phyloP scores from a whole-genome alignment of 2,888 invertebrate species.

The Papilio protenor region DNA sequence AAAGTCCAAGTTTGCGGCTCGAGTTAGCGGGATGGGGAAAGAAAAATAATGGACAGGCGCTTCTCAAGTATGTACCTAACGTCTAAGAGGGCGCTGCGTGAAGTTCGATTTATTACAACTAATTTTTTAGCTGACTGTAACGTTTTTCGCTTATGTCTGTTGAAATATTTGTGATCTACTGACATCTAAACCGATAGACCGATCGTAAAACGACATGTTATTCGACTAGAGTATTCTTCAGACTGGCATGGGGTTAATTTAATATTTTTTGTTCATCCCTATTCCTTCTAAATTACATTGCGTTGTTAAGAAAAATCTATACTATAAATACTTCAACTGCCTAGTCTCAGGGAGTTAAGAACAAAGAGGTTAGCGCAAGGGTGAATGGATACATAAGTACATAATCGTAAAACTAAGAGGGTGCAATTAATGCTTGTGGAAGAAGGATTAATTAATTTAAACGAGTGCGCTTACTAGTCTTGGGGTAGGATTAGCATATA shows the following conservation, averaged over 20 bases:
- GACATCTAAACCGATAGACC: neutral
- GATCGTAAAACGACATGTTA: neutral
- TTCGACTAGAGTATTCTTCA: neutral
- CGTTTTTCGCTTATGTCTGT: neutral
- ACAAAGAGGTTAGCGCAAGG: slow-evolving; percentile 27
- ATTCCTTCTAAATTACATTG: neutral
- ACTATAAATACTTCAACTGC: slow-evolving; percentile 7
- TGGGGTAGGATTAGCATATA: neutral
- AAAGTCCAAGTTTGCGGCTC: slow-evolving; percentile 70
- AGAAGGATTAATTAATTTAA: slow-evolving; percentile 42
- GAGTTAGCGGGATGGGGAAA: slow-evolving; percentile 58
- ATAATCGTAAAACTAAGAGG: slow-evolving; percentile 38
- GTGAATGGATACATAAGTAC: slow-evolving; percentile 36
- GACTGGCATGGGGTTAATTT: too few relatives aligned
- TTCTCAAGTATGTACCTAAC: slow-evolving; percentile 33
- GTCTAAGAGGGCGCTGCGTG: neutral
- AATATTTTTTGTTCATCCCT: neutral
- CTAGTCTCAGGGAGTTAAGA: slow-evolving; percentile 12
- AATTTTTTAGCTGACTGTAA: neutral
- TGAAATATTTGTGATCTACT: too few relatives aligned
- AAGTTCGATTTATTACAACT: slow-evolving; percentile 13
- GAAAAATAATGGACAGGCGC: slow-evolving; percentile 58
- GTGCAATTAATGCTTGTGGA: slow-evolving; percentile 38
- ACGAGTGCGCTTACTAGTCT: slow-evolving; percentile 10
- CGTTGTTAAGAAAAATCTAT: slow-evolving; percentile 13